phyloP scores from a whole-genome alignment of 2,113 vertebrate genomes.

The Hemiprocne comata region DNA sequence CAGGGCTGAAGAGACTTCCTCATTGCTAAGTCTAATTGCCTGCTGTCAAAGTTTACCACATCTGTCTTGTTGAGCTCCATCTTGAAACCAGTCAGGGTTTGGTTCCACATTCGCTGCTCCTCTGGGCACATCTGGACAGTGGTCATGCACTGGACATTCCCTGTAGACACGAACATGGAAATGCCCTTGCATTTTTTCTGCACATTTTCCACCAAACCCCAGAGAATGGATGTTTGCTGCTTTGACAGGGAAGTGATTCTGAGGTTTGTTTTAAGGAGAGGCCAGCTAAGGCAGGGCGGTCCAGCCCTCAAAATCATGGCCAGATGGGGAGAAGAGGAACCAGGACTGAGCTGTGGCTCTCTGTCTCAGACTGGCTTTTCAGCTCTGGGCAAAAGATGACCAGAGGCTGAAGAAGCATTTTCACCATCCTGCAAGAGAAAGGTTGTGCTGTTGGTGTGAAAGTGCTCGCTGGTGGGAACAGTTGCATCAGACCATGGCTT shows the following conservation, averaged over 20 bases:
- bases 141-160: fast-evolving
- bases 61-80: neutral
- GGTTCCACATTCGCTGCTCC: neutral
- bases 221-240: neutral
- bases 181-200: neutral
- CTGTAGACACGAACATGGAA: neutral
- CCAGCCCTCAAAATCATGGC: neutral
- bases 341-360: neutral
- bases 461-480: fast-evolving
- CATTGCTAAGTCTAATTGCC: neutral
- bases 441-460: neutral
- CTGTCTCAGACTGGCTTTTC: neutral
- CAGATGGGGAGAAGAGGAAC: neutral
- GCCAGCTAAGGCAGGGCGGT: neutral
- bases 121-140: neutral
- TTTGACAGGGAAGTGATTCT: neutral
- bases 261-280: neutral
- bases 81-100: neutral
- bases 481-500: neutral
- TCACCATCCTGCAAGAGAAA: neutral
- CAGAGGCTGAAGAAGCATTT: neutral
- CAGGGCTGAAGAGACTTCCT: neutral
- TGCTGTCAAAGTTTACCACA: neutral
- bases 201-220: neutral
- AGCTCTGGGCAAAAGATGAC: neutral